Evolutionary conservation across 2,888 invertebrate species (phyloP).

Genomic region (Toxonevra muliebris): DNA sequence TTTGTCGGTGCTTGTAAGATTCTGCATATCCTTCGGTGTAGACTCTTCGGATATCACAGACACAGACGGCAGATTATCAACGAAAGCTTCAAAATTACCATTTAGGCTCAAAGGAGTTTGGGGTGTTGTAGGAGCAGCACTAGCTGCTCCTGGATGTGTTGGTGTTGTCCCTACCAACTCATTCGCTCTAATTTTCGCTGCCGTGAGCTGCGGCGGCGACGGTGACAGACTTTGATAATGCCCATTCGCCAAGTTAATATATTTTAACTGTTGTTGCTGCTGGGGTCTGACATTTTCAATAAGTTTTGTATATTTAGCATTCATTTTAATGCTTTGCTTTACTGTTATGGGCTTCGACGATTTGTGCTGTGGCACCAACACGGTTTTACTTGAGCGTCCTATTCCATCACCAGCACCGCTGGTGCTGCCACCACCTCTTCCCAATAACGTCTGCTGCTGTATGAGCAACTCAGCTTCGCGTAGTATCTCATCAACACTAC

Average conservation of each 20-base stretch:
- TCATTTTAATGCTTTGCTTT: constrained; percentile 47
- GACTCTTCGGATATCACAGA: constrained; percentile 63
- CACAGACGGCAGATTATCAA: constrained; percentile 59
- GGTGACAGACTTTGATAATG: neutral
- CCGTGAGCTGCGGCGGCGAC: neutral
- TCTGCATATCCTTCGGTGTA: constrained; percentile 57
- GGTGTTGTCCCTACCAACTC: constrained; percentile 11
- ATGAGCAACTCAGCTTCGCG: constrained; percentile 69
- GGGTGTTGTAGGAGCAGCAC: constrained; percentile 29
- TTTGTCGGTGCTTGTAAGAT: constrained; percentile 39
- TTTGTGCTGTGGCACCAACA: neutral
- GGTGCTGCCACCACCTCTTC: constrained; percentile 28
- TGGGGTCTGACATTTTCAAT: constrained; percentile 35
- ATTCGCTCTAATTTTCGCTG: neutral
- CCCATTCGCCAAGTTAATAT: constrained; percentile 27
- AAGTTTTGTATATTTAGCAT: constrained; percentile 43
- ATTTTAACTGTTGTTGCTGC: neutral
- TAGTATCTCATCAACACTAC: constrained; percentile 70
- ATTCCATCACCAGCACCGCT: neutral
- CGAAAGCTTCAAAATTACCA: constrained; percentile 52
- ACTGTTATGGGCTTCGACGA: constrained; percentile 25
- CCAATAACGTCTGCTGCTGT: constrained; percentile 53
- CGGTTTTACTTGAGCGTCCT: constrained; percentile 20
- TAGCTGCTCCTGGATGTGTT: constrained; percentile 18
- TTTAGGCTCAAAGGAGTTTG: constrained; percentile 20